Conservation (phyloP, 2,113 vertebrate genomes). For the Chitala chitala region DNA sequence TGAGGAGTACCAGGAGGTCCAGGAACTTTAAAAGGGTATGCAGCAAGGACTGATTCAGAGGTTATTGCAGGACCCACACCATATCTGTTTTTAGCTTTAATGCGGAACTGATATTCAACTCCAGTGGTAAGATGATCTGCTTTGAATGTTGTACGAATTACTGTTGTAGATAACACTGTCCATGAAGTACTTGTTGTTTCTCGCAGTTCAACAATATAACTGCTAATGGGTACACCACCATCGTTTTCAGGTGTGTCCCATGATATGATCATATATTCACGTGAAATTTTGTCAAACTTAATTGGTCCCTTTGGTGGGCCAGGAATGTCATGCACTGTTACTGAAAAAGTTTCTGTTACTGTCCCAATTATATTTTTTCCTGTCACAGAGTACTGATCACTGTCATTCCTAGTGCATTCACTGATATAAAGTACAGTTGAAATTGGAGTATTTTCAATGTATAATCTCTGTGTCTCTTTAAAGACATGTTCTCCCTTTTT, state of each 20-base stretch:
- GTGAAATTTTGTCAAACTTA: slow-evolving; percentile 86
- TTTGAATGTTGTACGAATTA: slow-evolving; percentile 92
- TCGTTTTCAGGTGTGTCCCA: slow-evolving; percentile 93
- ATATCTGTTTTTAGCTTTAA: slow-evolving; percentile 95
- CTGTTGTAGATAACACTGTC: slow-evolving; percentile 77
- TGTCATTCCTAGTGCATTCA: slow-evolving; percentile 81
- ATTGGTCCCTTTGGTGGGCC: slow-evolving; percentile 91
- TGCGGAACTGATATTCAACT: slow-evolving; percentile 89
- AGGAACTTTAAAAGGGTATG: slow-evolving; percentile 89
- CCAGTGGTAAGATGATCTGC: slow-evolving; percentile 83
- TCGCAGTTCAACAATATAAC: slow-evolving; percentile 86
- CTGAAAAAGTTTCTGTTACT: slow-evolving; percentile 77
- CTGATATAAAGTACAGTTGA: slow-evolving; percentile 81
- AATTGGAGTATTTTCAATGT: slow-evolving; percentile 78
- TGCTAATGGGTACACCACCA: slow-evolving; percentile 94
- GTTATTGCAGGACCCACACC: slow-evolving; percentile 82
- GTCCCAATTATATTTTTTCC: slow-evolving; percentile 90
- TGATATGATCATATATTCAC: slow-evolving; percentile 78
- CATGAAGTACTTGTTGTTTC: slow-evolving; percentile 86
- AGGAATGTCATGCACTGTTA: slow-evolving; percentile 92
- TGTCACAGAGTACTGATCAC: slow-evolving; percentile 78
- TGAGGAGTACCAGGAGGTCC: slow-evolving; percentile 92
- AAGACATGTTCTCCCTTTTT: slow-evolving; percentile 81
- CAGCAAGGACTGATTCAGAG: slow-evolving; percentile 81
- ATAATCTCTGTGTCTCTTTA: slow-evolving; percentile 84